Percentiles rank a stretch among this genome's conserved stretches.
These are phyloP conservation scores for Elysia crispata DNA, from an alignment of 2,888 invertebrate genomes.

Conservation along the genomic window DNA sequence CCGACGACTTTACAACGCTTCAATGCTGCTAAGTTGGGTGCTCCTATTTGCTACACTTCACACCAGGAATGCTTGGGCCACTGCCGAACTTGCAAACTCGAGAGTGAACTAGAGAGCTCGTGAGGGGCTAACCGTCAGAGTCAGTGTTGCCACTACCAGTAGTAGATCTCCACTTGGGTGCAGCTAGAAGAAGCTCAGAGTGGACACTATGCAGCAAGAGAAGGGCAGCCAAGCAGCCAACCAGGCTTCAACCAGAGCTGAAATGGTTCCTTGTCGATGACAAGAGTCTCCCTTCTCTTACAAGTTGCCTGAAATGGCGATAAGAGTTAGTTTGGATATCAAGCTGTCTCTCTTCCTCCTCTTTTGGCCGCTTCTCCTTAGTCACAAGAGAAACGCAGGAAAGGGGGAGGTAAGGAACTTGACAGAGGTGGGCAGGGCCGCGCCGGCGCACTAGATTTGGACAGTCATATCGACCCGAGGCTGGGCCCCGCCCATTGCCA, in stretches of 20 bases:
- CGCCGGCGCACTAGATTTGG: constrained; percentile 32
- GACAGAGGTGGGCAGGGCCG: constrained; percentile 2
- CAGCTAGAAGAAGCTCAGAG: neutral
- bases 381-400: neutral
- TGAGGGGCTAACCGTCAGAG: too few species aligned
- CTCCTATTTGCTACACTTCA: constrained; percentile 39
- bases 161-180: neutral
- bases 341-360: too few species aligned
- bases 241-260: neutral
- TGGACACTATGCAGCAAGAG: neutral
- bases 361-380: neutral
- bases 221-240: neutral
- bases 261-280: constrained; percentile 38
- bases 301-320: neutral
- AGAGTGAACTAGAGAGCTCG: too few species aligned
- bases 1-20: constrained; percentile 12
- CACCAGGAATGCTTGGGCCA: constrained; percentile 14
- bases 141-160: too few species aligned
- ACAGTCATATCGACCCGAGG: constrained; percentile 40
- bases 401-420: neutral
- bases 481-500: constrained; percentile 27
- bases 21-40: constrained; percentile 1
- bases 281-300: constrained; percentile 10
- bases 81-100: neutral
- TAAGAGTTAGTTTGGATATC: neutral